These are phyloP conservation scores for Pampus argenteus DNA, from an alignment of 2,797 vertebrate genomes.

Conservation along the genomic window DNA sequence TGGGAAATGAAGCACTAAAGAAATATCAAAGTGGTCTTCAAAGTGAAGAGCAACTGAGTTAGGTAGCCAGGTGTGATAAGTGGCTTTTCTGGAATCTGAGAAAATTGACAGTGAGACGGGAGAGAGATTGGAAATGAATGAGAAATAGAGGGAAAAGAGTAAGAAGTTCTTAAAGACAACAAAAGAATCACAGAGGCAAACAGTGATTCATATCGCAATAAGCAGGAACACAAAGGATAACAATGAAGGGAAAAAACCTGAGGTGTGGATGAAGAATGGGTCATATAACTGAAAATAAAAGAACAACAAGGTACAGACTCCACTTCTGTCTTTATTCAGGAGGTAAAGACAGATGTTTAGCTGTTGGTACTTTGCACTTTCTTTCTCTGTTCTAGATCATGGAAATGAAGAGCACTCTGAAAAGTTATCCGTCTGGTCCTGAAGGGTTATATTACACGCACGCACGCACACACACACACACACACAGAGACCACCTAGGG, in stretches of 20 bases:
- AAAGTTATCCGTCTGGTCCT: conserved; percentile 62
- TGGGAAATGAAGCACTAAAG: conserved; percentile 57
- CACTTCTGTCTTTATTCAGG: conserved; percentile 39
- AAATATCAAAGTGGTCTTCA: conserved; percentile 51
- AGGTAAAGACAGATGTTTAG: conserved; percentile 51
- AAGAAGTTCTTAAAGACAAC: conserved; percentile 33
- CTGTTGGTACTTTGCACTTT: conserved; percentile 50
- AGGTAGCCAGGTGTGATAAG: conserved; percentile 54
- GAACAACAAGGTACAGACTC: conserved; percentile 7
- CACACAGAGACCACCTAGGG: conserved; percentile 45
- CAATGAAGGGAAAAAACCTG: not conserved
- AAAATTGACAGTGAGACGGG: conserved; percentile 36
- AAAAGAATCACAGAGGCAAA: conserved; percentile 27
- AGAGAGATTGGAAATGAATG: conserved; percentile 32
- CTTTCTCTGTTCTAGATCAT: conserved; percentile 49
- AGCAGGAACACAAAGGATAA: conserved; percentile 15
- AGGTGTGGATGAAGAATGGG: conserved; percentile 11
- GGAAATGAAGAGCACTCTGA: conserved; percentile 59
- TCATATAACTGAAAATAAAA: conserved; percentile 17
- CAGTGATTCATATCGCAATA: conserved; percentile 19
- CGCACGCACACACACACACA: conserved; percentile 16
- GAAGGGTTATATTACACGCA: conserved; percentile 48
- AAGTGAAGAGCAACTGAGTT: conserved; percentile 41
- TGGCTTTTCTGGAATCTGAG: conserved; percentile 36
- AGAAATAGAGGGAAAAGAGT: conserved; percentile 37